Percentiles rank a stretch among this genome's conserved stretches.
Conservation (phyloP, 2,113 vertebrate species). For the Balaeniceps rex region DNA sequence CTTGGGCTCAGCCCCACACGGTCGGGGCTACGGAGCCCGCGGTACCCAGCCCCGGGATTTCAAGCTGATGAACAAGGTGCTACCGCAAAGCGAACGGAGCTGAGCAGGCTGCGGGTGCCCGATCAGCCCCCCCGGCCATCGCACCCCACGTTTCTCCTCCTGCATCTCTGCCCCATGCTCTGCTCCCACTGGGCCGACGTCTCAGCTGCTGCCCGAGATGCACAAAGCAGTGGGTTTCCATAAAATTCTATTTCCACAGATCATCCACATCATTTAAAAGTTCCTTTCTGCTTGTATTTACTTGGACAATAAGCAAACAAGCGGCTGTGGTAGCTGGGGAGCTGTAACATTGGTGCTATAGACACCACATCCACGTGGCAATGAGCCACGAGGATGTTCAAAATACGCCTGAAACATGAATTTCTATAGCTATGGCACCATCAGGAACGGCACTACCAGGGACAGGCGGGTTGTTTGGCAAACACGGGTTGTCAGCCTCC, state of each 20-base stretch:
- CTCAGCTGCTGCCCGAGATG: neutral
- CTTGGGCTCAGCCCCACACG: neutral
- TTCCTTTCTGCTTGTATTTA: neutral
- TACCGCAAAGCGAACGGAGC: accelerated
- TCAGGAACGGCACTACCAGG: neutral
- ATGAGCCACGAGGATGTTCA: neutral
- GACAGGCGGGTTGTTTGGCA: neutral
- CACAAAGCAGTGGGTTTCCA: neutral
- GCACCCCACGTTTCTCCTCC: neutral
- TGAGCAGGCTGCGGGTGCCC: neutral
- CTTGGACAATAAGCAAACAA: neutral
- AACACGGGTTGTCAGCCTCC: neutral
- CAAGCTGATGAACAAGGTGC: neutral
- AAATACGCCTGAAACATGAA: neutral
- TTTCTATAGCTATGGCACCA: accelerated
- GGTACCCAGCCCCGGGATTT: neutral
- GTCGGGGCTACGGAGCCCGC: accelerated
- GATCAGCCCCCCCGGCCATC: neutral
- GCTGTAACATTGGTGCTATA: neutral
- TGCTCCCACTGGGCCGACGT: neutral
- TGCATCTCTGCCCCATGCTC: neutral
- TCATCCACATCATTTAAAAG: neutral
- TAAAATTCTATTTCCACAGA: neutral
- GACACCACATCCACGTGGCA: too few relatives aligned
- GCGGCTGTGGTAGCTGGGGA: too few relatives aligned